These are phyloP conservation scores for Celastrina argiolus DNA, from an alignment of 2,888 invertebrate genomes.

Conservation along the genomic window DNA sequence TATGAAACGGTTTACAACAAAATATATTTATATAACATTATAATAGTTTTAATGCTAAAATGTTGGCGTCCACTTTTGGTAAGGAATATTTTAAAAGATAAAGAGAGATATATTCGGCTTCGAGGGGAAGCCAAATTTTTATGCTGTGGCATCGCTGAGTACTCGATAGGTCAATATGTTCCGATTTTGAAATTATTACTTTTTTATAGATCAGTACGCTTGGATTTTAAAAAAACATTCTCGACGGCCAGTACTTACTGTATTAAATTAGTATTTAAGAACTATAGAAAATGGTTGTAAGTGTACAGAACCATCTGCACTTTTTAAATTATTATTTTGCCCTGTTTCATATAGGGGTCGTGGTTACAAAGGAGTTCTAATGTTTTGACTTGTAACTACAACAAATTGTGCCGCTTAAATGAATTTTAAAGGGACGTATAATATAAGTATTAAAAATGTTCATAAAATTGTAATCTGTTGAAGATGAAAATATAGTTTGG, in stretches of 20 bases:
- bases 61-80: slow-evolving; percentile 52
- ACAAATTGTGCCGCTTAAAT: no score
- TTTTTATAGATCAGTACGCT: neutral
- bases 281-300: no score
- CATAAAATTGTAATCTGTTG: neutral
- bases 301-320: no score
- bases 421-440: no score
- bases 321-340: no score
- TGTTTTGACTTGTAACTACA: no score
- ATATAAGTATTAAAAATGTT: neutral
- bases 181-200: neutral
- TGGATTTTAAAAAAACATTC: no score
- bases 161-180: slow-evolving; percentile 33
- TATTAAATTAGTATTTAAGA: no score
- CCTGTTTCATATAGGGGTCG: no score
- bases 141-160: slow-evolving; percentile 48
- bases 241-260: no score
- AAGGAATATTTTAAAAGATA: slow-evolving; percentile 52
- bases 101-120: slow-evolving; percentile 73
- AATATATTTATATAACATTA: slow-evolving; percentile 34
- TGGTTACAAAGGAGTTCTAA: no score
- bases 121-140: slow-evolving; percentile 65
- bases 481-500: neutral
- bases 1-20: slow-evolving; percentile 29
- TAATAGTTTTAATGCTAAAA: slow-evolving; percentile 29